Conservation (phyloP, 2,888 invertebrate species). For the Zygaena filipendulae region DNA sequence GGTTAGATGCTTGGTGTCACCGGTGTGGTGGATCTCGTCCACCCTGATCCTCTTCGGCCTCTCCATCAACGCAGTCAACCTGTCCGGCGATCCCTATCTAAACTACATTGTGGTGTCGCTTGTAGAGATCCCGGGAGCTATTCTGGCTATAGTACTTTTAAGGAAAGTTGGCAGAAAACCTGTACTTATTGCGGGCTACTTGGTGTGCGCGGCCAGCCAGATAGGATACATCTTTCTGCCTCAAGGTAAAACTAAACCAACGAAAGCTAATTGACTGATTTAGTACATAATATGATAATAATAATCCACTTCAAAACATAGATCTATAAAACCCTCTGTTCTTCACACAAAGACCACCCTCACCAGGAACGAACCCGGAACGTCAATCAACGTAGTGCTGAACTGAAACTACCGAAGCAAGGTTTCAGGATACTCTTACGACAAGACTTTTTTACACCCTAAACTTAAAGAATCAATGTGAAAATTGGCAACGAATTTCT, state of each 20-base stretch:
- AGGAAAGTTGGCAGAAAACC: slow-evolving; percentile 64
- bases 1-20: slow-evolving; percentile 62
- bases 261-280: too few relatives aligned
- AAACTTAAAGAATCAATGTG: neutral
- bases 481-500: neutral
- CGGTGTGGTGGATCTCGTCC: slow-evolving; percentile 76
- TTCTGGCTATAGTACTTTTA: slow-evolving; percentile 63
- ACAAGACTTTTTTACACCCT: slow-evolving; percentile 3
- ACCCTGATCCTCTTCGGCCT: slow-evolving; percentile 78
- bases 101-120: slow-evolving; percentile 71
- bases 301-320: too few relatives aligned
- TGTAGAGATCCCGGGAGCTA: slow-evolving; percentile 74
- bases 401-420: too few relatives aligned
- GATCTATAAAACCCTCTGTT: too few relatives aligned
- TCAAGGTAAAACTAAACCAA: slow-evolving; percentile 41
- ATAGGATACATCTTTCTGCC: slow-evolving; percentile 35
- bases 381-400: too few relatives aligned
- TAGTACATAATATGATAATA: too few relatives aligned
- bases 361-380: too few relatives aligned
- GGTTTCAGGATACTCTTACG: too few relatives aligned
- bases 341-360: too few relatives aligned
- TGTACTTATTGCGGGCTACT: slow-evolving; percentile 58
- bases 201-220: slow-evolving; percentile 50
- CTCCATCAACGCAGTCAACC: slow-evolving; percentile 73
- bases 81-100: slow-evolving; percentile 73